A percentile compares a stretch with the other conserved stretches of the same genome.
Evolutionary conservation across 2,113 vertebrate species (phyloP).

Genomic region (Menidia beryllina): DNA sequence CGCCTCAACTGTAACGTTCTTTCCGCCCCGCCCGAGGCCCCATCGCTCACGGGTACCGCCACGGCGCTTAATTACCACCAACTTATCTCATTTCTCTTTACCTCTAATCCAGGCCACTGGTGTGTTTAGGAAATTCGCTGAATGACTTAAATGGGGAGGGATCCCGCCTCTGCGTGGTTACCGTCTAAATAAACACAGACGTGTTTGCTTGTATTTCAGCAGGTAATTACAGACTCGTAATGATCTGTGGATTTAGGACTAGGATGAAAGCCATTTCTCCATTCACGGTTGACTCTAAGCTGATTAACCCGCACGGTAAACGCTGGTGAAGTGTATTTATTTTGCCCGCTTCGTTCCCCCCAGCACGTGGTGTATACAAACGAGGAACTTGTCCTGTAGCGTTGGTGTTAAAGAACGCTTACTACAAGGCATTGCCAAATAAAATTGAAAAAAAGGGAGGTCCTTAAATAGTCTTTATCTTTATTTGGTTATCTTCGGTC

Average conservation of each 20-base stretch:
- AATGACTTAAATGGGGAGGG: constrained; percentile 28
- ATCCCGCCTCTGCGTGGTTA: constrained; percentile 15
- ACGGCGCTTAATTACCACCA: constrained; percentile 38
- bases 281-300: constrained; percentile 61
- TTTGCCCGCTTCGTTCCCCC: constrained; percentile 54
- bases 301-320: constrained; percentile 67
- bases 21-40: constrained; percentile 1
- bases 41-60: constrained; percentile 5
- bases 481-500: constrained; percentile 37
- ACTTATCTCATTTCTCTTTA: constrained; percentile 32
- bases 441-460: constrained; percentile 17
- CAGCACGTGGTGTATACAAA: constrained; percentile 48
- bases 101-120: constrained; percentile 12
- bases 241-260: constrained; percentile 51
- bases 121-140: not conserved
- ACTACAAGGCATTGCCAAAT: constrained; percentile 34
- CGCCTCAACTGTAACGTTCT: not conserved
- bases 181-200: constrained; percentile 29
- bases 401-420: constrained; percentile 47
- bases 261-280: constrained; percentile 57
- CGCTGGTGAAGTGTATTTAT: constrained; percentile 69
- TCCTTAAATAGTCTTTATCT: constrained; percentile 21
- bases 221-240: constrained; percentile 55
- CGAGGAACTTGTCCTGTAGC: constrained; percentile 48
- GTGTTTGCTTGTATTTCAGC: constrained; percentile 44